Evolutionary conservation across 2,888 invertebrate genomes (phyloP).

Genomic region (Cyclophora albipunctata): DNA sequence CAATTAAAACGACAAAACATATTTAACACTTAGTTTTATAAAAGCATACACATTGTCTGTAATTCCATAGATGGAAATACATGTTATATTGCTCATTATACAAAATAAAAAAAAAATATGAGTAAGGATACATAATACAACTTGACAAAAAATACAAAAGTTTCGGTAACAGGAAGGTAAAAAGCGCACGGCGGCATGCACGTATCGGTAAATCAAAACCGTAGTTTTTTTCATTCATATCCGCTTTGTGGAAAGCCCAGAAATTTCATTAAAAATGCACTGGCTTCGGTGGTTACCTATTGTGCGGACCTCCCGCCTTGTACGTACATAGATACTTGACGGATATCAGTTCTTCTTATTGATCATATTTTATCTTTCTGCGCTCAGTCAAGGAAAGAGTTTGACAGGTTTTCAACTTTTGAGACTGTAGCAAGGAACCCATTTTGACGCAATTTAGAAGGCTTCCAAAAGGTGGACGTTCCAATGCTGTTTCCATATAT

Average conservation of each 20-base stretch:
- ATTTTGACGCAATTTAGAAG: too few species aligned
- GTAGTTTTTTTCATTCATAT: conserved; percentile 49
- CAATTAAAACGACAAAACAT: background rate
- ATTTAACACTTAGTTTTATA: too few species aligned
- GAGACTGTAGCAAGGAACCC: too few species aligned
- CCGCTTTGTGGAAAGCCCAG: conserved; percentile 58
- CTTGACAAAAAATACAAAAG: conserved; percentile 15
- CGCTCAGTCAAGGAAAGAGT: too few species aligned
- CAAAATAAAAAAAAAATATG: background rate
- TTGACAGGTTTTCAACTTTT: too few species aligned
- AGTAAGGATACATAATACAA: background rate
- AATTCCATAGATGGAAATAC: too few species aligned
- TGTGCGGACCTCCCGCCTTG: conserved; percentile 18
- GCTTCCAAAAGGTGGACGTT: too few species aligned
- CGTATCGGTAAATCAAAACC: conserved; percentile 40
- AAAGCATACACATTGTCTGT: too few species aligned
- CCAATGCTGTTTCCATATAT: too few species aligned
- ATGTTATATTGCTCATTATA: too few species aligned
- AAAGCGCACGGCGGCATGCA: conserved; percentile 16
- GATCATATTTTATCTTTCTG: too few species aligned
- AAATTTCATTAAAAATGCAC: conserved; percentile 63
- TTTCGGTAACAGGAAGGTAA: conserved; percentile 23
- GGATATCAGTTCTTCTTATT: conserved; percentile 13
- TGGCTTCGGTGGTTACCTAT: conserved; percentile 12
- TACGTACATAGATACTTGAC: conserved; percentile 14